Percentiles rank a stretch among this genome's conserved stretches.
Conservation (phyloP, 2,888 invertebrate species). For the Drosophila koepferae region DNA sequence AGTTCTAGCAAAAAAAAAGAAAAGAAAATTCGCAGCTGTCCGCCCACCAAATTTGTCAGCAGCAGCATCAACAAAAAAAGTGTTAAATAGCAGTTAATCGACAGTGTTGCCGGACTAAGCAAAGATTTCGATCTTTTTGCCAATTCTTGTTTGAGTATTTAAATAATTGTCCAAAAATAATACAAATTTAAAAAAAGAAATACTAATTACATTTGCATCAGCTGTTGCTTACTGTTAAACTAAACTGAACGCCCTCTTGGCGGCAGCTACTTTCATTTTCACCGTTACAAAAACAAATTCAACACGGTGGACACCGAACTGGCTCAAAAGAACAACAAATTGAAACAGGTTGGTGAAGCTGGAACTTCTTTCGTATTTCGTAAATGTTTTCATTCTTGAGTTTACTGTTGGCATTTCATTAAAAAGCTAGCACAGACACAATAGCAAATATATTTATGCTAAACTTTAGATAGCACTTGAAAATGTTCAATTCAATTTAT, state of each 20-base stretch:
- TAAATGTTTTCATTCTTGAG: slow-evolving; percentile 11
- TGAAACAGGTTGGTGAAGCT: slow-evolving; percentile 46
- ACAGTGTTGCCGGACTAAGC: slow-evolving; percentile 14
- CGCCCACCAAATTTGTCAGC: slow-evolving; percentile 39
- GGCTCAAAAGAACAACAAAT: slow-evolving; percentile 9
- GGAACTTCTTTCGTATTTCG: background rate
- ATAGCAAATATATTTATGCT: slow-evolving; percentile 5
- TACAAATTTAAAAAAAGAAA: background rate
- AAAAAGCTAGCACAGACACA: background rate
- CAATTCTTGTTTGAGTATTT: background rate
- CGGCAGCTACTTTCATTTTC: slow-evolving; percentile 13
- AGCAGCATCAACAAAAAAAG: slow-evolving; percentile 23
- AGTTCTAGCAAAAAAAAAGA: slow-evolving; percentile 9
- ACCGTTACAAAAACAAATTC: slow-evolving; percentile 4
- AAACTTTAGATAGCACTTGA: slow-evolving; percentile 1
- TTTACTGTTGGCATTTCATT: slow-evolving; percentile 42
- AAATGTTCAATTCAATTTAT: background rate
- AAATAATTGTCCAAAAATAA: background rate
- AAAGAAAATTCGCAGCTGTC: background rate
- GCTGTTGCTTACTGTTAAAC: slow-evolving; percentile 20
- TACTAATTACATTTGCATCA: background rate
- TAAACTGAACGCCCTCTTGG: slow-evolving; percentile 16
- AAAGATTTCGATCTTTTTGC: background rate
- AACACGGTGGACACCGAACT: slow-evolving; percentile 32
- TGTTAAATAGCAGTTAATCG: slow-evolving; percentile 23